Conservation (phyloP, 2,888 invertebrate species). For the Phasia obesa region DNA sequence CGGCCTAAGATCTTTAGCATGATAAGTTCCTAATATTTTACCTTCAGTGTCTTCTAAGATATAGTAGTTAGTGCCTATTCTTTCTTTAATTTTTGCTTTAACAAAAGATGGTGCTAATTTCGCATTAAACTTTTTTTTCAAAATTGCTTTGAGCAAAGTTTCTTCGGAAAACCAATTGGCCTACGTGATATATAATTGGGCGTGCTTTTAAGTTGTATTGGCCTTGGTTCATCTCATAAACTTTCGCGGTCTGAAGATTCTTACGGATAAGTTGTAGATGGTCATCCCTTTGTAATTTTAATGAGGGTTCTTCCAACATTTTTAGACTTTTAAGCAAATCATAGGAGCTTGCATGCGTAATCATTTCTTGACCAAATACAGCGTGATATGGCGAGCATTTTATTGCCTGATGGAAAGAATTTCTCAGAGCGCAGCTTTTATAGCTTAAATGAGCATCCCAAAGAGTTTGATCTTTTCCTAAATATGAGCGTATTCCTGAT, state of each 20-base stretch:
- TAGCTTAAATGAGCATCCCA: background rate
- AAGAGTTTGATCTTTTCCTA: background rate
- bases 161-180: background rate
- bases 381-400: background rate
- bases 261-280: background rate
- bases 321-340: background rate
- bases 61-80: too few species aligned
- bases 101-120: conserved; percentile 2
- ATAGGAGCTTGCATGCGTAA: background rate
- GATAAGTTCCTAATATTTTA: background rate
- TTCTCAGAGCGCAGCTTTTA: background rate
- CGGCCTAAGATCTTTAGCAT: background rate
- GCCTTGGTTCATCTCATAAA: background rate
- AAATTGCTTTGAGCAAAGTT: conserved; percentile 1
- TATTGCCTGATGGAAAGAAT: background rate
- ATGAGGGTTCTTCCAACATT: background rate
- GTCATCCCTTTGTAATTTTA: background rate
- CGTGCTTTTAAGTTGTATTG: background rate
- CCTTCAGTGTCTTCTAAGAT: background rate
- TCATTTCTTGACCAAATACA: background rate
- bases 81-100: background rate
- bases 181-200: background rate
- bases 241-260: background rate
- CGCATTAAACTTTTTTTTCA: background rate
- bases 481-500: background rate